A percentile compares a stretch with the other conserved stretches of the same genome.
phyloP scores from a whole-genome alignment of 2,888 invertebrate species.

The Drosophila mimetica region DNA sequence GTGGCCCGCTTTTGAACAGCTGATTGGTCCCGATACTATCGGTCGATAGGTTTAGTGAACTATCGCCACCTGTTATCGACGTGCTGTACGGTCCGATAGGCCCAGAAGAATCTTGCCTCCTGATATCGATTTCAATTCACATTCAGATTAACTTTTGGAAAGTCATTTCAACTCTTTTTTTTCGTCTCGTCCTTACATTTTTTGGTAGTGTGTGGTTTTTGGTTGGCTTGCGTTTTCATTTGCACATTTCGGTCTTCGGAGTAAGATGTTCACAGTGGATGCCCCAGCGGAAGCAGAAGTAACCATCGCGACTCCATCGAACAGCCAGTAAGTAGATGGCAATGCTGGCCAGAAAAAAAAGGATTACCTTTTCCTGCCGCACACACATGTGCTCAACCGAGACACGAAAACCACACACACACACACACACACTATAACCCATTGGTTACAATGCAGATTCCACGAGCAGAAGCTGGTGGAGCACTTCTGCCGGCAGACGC shows the following conservation, averaged over 20 bases:
- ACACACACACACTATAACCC: not conserved
- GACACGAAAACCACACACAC: too few relatives aligned
- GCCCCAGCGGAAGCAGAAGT: not conserved
- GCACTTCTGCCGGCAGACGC: constrained; percentile 64
- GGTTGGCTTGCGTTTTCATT: not conserved
- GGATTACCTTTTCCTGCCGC: too few relatives aligned
- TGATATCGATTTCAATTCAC: not conserved
- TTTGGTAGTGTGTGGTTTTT: not conserved
- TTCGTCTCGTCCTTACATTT: not conserved
- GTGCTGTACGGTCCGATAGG: not conserved
- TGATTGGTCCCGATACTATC: too few relatives aligned
- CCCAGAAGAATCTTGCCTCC: not conserved
- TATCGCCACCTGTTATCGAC: not conserved
- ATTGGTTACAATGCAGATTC: constrained; percentile 66
- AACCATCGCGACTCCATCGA: not conserved
- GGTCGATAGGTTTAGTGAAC: too few relatives aligned
- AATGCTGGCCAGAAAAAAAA: constrained; percentile 3
- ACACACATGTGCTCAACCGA: too few relatives aligned
- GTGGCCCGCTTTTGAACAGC: too few relatives aligned
- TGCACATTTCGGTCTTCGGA: not conserved
- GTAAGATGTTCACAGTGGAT: constrained; percentile 9
- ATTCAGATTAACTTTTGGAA: too few relatives aligned
- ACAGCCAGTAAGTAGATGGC: constrained; percentile 11
- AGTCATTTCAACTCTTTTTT: not conserved
- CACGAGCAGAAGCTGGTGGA: constrained; percentile 77